phyloP scores from a whole-genome alignment of 2,113 vertebrate genomes.

The Sisor rabdophorus region DNA sequence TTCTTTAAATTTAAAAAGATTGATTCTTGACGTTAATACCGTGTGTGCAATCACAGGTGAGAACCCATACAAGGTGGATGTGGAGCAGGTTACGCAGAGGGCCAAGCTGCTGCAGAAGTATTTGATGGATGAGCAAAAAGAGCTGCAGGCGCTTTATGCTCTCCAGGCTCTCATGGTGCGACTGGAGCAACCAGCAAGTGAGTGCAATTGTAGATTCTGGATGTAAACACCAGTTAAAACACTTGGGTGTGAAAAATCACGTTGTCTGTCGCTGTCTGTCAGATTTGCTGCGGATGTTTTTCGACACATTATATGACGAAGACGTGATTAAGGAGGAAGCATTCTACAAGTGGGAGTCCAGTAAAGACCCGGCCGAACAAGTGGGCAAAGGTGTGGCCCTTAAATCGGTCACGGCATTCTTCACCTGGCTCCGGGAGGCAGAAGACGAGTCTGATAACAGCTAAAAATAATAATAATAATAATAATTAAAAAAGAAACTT shows the following conservation, averaged over 20 bases:
- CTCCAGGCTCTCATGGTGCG: constrained; percentile 92
- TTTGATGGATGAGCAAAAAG: constrained; percentile 83
- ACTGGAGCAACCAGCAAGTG: constrained; percentile 94
- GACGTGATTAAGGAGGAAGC: constrained; percentile 95
- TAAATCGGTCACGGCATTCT: constrained; percentile 93
- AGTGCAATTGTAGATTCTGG: constrained; percentile 56
- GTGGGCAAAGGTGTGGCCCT: constrained; percentile 94
- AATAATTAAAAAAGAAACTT: constrained; percentile 30
- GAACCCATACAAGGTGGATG: constrained; percentile 79
- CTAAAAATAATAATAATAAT: constrained; percentile 59
- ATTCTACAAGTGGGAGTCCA: constrained; percentile 96
- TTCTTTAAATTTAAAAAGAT: not conserved
- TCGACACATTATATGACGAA: constrained; percentile 89
- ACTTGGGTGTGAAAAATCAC: not conserved
- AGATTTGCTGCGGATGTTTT: constrained; percentile 93
- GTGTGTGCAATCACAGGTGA: constrained; percentile 69
- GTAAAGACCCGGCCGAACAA: constrained; percentile 92
- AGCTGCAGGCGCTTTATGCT: constrained; percentile 92
- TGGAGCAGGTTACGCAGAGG: constrained; percentile 72
- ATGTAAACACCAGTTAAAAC: not conserved
- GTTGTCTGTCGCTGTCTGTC: constrained; percentile 10
- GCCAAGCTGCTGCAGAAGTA: constrained; percentile 88
- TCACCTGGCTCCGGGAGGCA: constrained; percentile 92
- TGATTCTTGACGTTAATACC: not conserved
- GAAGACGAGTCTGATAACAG: constrained; percentile 94